Percentiles rank a stretch among this genome's conserved stretches.
These are phyloP conservation scores for Pseudochirops cupreus DNA, from an alignment of 2,797 vertebrate genomes.

Conservation along the genomic window DNA sequence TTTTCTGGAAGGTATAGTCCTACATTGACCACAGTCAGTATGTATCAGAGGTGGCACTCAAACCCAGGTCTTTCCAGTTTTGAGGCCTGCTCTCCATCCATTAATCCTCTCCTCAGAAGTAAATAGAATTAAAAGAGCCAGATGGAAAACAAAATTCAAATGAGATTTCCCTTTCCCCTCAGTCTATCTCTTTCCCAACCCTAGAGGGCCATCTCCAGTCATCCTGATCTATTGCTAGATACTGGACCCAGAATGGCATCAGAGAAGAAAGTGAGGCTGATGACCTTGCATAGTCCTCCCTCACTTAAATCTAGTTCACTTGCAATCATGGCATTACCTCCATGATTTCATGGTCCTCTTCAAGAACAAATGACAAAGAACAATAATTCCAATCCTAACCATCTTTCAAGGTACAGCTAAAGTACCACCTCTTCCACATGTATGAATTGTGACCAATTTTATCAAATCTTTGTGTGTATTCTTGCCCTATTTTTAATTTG, in stretches of 20 bases:
- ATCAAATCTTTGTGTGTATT: not conserved
- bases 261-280: too few species aligned
- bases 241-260: too few species aligned
- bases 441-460: not conserved
- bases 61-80: constrained; percentile 14
- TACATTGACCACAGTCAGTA: not conserved
- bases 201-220: too few species aligned
- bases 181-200: not conserved
- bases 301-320: too few species aligned
- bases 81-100: not conserved
- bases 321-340: too few species aligned
- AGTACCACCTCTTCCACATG: not conserved
- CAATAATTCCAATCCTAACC: not conserved
- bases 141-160: not conserved
- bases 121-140: not conserved
- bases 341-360: too few species aligned
- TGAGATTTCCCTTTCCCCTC: not conserved
- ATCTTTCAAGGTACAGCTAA: not conserved
- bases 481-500: not conserved
- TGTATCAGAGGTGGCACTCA: not conserved
- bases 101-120: not conserved
- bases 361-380: too few species aligned
- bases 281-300: too few species aligned
- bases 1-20: not conserved
- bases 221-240: too few species aligned